Conservation (phyloP, 1,140 invertebrate species). For the Drosophila tropicalis region DNA sequence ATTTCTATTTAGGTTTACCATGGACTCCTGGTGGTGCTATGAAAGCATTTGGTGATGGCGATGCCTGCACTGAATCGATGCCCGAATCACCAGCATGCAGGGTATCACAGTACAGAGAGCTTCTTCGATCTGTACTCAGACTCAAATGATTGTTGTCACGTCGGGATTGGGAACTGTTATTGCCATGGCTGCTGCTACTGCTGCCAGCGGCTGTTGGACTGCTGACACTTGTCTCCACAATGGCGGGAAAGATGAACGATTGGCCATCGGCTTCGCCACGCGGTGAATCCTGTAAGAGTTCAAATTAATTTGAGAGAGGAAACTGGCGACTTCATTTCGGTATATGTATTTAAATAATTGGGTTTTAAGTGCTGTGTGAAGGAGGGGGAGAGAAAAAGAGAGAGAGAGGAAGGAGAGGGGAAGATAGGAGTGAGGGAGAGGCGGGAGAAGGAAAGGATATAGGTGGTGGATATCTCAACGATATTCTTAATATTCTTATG, state of each 20-base stretch:
- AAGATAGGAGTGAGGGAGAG: too few species aligned
- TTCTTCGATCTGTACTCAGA: slow-evolving; percentile 70
- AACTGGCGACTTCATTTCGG: slow-evolving; percentile 12
- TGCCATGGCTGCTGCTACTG: slow-evolving; percentile 35
- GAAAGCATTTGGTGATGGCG: slow-evolving; percentile 85
- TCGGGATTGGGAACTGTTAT: slow-evolving; percentile 38
- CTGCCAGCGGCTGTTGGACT: slow-evolving; percentile 53
- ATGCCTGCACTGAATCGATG: slow-evolving; percentile 89
- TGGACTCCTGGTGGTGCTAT: slow-evolving; percentile 81
- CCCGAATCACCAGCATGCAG: slow-evolving; percentile 85
- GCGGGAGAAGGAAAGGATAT: too few species aligned
- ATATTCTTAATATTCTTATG: slow-evolving; percentile 3
- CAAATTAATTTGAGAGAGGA: slow-evolving; percentile 39
- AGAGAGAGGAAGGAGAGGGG: too few species aligned
- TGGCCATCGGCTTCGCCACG: slow-evolving; percentile 88
- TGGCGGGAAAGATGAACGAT: slow-evolving; percentile 87
- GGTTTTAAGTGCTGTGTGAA: slow-evolving; percentile 47
- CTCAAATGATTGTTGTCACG: slow-evolving; percentile 69
- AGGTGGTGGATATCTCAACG: too few species aligned
- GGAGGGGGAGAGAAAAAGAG: too few species aligned
- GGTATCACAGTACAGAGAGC: slow-evolving; percentile 82
- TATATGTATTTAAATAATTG: slow-evolving; percentile 19
- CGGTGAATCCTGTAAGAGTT: slow-evolving; percentile 86
- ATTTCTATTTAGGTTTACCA: background rate
- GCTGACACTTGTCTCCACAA: slow-evolving; percentile 84